Evolutionary conservation across 2,113 vertebrate genomes (phyloP).

Genomic region (Hippocampus comes): DNA sequence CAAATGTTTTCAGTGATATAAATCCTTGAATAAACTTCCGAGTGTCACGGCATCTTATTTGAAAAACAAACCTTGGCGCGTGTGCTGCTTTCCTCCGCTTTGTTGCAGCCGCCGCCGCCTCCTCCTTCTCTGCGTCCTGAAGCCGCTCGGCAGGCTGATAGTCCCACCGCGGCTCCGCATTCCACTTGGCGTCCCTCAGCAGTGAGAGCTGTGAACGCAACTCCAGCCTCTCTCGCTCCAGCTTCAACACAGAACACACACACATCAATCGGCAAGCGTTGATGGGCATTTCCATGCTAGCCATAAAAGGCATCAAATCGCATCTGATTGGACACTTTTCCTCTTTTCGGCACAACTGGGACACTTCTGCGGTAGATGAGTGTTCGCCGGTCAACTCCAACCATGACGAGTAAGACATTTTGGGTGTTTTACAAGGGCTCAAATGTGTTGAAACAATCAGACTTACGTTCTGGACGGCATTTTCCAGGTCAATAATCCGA

Average conservation of each 20-base stretch:
- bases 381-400: neutral
- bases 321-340: neutral
- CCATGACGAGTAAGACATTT: neutral
- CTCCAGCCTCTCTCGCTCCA: conserved; percentile 83
- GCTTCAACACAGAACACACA: conserved; percentile 58
- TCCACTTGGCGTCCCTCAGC: conserved; percentile 78
- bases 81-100: conserved; percentile 77
- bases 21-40: too few relatives aligned
- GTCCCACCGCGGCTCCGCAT: conserved; percentile 80
- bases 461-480: conserved; percentile 75
- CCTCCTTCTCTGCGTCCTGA: conserved; percentile 72
- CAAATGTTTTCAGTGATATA: neutral
- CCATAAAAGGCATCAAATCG: neutral
- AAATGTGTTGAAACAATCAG: neutral
- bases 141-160: conserved; percentile 71
- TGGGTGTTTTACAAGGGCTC: neutral
- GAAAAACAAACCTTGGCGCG: conserved; percentile 77
- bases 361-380: neutral
- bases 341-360: neutral
- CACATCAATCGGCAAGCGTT: neutral
- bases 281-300: neutral
- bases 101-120: conserved; percentile 43
- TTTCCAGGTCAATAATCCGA: conserved; percentile 80
- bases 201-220: conserved; percentile 76
- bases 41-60: neutral